phyloP scores from a whole-genome alignment of 2,797 vertebrate species.

The Amblyraja radiata region DNA sequence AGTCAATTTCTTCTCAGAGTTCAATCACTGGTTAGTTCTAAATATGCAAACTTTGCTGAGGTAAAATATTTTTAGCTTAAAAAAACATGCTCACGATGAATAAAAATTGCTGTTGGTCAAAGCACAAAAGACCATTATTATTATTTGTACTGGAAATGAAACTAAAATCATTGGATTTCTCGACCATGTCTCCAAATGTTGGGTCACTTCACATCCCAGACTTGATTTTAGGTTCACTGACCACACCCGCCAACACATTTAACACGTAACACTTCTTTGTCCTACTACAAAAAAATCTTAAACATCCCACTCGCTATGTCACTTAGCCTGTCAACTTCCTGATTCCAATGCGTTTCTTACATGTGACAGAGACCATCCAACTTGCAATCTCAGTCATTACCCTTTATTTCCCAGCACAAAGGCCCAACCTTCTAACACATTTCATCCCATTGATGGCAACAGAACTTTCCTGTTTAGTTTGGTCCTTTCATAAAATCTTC shows the following conservation, averaged over 20 bases:
- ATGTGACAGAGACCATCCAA: no score
- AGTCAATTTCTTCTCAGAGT: neutral
- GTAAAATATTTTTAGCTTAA: neutral
- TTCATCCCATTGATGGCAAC: neutral
- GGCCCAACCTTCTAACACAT: no score
- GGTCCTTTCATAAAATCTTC: neutral
- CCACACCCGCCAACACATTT: neutral
- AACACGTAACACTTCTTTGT: no score
- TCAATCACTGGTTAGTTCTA: neutral
- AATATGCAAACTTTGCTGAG: neutral
- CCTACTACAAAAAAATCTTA: no score
- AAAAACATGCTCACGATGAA: neutral
- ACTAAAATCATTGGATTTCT: neutral
- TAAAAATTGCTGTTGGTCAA: neutral
- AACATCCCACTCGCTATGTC: no score
- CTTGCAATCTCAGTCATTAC: no score
- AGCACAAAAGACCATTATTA: neutral
- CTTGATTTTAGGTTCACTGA: neutral
- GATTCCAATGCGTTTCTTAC: no score
- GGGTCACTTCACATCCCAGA: neutral
- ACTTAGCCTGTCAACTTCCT: no score
- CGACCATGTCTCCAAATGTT: neutral
- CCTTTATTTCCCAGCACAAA: no score
- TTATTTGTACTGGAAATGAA: neutral
- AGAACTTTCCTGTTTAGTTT: neutral